Percentiles rank a stretch among this genome's conserved stretches.
Conservation (phyloP, 1,140 invertebrate genomes). For the Rhyzopertha dominica region DNA sequence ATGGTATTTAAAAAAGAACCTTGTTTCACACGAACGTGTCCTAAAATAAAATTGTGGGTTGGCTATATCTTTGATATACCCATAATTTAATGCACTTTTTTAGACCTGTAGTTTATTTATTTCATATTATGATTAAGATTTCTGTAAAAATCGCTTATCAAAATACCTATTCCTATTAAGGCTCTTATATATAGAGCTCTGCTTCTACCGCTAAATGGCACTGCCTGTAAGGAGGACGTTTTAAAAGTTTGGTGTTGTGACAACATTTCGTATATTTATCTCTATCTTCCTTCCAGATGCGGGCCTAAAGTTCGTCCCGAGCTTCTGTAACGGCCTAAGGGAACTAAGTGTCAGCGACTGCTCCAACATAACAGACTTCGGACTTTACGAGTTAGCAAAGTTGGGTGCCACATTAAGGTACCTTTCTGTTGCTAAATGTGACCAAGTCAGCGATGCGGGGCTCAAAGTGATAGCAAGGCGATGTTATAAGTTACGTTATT, state of each 20-base stretch:
- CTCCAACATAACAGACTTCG: conserved; percentile 82
- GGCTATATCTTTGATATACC: too few species aligned
- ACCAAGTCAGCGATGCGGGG: conserved; percentile 76
- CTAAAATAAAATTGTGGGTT: too few species aligned
- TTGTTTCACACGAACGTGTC: too few species aligned
- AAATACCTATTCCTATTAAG: conserved; percentile 2
- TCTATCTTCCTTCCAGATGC: conserved; percentile 53
- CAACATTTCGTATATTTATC: too few species aligned
- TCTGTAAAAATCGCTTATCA: neutral
- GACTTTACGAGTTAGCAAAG: conserved; percentile 83
- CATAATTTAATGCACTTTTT: too few species aligned
- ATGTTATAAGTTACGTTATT: conserved; percentile 84
- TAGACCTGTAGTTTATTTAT: too few species aligned
- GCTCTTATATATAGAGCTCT: neutral
- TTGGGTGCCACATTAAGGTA: conserved; percentile 78
- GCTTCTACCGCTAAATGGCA: conserved; percentile 38
- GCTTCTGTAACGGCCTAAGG: conserved; percentile 74
- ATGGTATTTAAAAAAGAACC: too few species aligned
- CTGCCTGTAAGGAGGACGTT: too few species aligned
- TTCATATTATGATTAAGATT: too few species aligned
- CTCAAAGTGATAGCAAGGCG: conserved; percentile 80
- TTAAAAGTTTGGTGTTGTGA: too few species aligned
- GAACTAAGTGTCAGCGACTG: conserved; percentile 90
- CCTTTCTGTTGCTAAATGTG: conserved; percentile 85
- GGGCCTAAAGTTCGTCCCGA: conserved; percentile 75